These are phyloP conservation scores for Baronia brevicornis DNA, from an alignment of 2,888 invertebrate species.

Conservation along the genomic window DNA sequence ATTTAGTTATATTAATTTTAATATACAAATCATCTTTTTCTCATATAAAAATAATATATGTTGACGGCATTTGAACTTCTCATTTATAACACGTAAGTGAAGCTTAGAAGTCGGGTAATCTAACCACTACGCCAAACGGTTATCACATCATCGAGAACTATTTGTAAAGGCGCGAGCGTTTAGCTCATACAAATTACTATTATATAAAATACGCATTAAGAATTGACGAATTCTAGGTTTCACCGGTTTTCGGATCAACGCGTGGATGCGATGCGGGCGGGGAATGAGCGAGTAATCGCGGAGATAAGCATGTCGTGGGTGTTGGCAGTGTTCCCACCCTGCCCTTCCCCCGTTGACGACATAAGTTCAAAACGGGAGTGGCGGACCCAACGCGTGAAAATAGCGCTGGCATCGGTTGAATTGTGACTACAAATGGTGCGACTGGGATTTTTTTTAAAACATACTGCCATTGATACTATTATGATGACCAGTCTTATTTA, in stretches of 20 bases:
- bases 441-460: constrained; percentile 29
- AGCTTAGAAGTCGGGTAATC: too few species aligned
- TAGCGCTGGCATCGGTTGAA: constrained; percentile 31
- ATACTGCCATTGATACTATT: too few species aligned
- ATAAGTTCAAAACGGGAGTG: constrained; percentile 13
- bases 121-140: too few species aligned
- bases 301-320: constrained; percentile 31
- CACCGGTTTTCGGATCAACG: constrained; percentile 28
- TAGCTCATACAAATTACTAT: constrained; percentile 24
- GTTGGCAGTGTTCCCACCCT: constrained; percentile 1
- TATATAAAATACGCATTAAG: constrained; percentile 29
- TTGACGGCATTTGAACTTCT: too few species aligned
- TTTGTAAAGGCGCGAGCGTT: constrained; percentile 11
- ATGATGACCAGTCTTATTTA: too few species aligned
- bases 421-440: constrained; percentile 37
- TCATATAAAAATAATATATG: too few species aligned
- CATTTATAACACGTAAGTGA: too few species aligned
- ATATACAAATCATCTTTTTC: too few species aligned
- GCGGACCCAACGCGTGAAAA: constrained; percentile 29
- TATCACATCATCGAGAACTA: constrained; percentile 2
- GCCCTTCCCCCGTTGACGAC: constrained; percentile 5
- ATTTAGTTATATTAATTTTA: too few species aligned
- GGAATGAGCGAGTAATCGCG: constrained; percentile 32
- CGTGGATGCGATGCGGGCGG: constrained; percentile 30
- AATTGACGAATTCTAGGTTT: constrained; percentile 36